phyloP scores from a whole-genome alignment of 2,797 vertebrate genomes.

The Eleutherodactylus coqui region DNA sequence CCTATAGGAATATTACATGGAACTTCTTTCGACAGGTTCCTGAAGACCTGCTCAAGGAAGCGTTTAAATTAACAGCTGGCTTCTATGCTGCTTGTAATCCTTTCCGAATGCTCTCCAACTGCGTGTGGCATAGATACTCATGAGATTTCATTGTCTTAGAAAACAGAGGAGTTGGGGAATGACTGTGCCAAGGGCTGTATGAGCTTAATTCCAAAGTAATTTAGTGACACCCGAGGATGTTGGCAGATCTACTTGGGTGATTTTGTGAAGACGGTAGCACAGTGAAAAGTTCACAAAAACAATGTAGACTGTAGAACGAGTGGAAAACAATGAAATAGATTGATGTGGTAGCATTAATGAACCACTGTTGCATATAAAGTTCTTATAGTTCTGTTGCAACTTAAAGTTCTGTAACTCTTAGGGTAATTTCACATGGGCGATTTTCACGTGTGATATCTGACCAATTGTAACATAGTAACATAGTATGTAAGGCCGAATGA shows the following conservation, averaged over 20 bases:
- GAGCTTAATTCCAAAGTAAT: constrained; percentile 38
- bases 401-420: neutral
- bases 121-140: neutral
- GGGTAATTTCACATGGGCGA: too few relatives aligned
- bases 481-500: too few relatives aligned
- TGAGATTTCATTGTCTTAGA: constrained; percentile 43
- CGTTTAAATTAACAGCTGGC: constrained; percentile 51
- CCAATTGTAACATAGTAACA: too few relatives aligned
- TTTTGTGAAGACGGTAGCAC: constrained; percentile 26
- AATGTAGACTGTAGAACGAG: neutral
- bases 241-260: constrained; percentile 36
- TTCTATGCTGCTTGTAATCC: constrained; percentile 39
- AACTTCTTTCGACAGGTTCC: constrained; percentile 13
- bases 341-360: neutral
- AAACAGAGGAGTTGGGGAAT: constrained; percentile 27
- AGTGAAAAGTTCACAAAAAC: constrained; percentile 28
- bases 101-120: constrained; percentile 30
- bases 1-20: neutral
- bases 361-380: neutral
- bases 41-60: constrained; percentile 45
- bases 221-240: constrained; percentile 46
- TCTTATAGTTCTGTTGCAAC: too few relatives aligned
- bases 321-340: neutral
- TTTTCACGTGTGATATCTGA: too few relatives aligned
- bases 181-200: constrained; percentile 47